Evolutionary conservation across 1,140 invertebrate genomes (phyloP).

Genomic region (Conus betulinus): DNA sequence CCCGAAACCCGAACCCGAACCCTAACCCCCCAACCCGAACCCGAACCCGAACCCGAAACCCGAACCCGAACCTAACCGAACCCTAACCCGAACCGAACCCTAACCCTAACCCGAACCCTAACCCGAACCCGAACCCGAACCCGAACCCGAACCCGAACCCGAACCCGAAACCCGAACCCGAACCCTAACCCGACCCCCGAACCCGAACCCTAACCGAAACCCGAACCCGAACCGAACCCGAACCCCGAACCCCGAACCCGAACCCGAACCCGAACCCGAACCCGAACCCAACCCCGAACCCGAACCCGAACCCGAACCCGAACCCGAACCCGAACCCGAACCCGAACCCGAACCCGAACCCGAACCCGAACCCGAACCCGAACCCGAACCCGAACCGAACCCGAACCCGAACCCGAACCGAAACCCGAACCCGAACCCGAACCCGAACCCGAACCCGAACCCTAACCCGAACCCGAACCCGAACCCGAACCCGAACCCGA

Average conservation of each 20-base stretch:
- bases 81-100: conserved; percentile 23
- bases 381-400: conserved; percentile 3
- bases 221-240: conserved; percentile 31
- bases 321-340: conserved; percentile 49
- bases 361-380: not conserved
- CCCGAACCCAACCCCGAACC: conserved; percentile 16
- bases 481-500: not conserved
- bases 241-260: conserved; percentile 31
- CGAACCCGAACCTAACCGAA: conserved; percentile 42
- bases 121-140: conserved; percentile 33
- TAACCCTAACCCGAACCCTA: conserved; percentile 19
- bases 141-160: conserved; percentile 36
- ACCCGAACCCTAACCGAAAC: conserved; percentile 33
- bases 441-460: conserved; percentile 23
- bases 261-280: conserved; percentile 41
- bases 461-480: conserved; percentile 19
- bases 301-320: conserved; percentile 44
- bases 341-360: conserved; percentile 49
- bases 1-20: conserved; percentile 37
- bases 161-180: conserved; percentile 37
- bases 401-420: conserved; percentile 19
- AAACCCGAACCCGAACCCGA: conserved; percentile 20
- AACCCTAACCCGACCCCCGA: conserved; percentile 43
- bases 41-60: conserved; percentile 30
- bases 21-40: conserved; percentile 1